phyloP scores from a whole-genome alignment of 92 coral and sea anemone species.

The Heteractis magnifica region DNA sequence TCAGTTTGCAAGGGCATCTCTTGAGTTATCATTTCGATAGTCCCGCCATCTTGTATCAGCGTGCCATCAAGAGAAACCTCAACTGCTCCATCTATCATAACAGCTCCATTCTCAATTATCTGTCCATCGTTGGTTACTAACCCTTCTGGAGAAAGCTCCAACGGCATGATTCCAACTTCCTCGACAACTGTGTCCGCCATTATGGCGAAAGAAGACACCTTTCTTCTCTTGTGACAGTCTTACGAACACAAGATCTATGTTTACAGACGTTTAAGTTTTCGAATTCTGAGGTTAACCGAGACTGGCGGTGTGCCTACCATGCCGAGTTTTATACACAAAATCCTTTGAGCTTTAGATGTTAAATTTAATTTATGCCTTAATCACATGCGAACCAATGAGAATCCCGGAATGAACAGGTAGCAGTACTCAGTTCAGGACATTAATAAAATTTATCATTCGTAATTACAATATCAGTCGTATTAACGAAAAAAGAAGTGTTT shows the following conservation, averaged over 20 bases:
- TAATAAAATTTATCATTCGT: not conserved
- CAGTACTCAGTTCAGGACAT: not conserved
- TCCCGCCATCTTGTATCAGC: constrained; percentile 30
- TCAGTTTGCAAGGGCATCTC: constrained; percentile 40
- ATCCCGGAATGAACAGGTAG: not conserved
- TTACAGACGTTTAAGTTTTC: not conserved
- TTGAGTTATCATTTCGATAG: constrained; percentile 30
- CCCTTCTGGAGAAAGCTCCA: constrained; percentile 36
- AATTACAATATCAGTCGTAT: not conserved
- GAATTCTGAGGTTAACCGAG: constrained; percentile 28
- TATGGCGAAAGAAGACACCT: constrained; percentile 15
- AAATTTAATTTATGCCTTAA: not conserved
- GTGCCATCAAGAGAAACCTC: constrained; percentile 9
- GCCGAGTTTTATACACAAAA: not conserved
- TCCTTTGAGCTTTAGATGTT: not conserved
- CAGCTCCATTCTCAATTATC: constrained; percentile 7
- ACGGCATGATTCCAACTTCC: constrained; percentile 19
- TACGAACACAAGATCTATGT: not conserved
- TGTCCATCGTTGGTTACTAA: constrained; percentile 17
- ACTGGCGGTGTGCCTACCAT: constrained; percentile 34
- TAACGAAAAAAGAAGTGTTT: not conserved
- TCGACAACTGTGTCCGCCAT: constrained; percentile 26
- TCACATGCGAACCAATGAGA: not conserved
- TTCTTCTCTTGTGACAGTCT: not conserved
- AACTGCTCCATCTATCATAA: constrained; percentile 19